A percentile compares a stretch with the other conserved stretches of the same genome.
Evolutionary conservation across 1,140 invertebrate species (phyloP).

Genomic region (Formica exsecta): DNA sequence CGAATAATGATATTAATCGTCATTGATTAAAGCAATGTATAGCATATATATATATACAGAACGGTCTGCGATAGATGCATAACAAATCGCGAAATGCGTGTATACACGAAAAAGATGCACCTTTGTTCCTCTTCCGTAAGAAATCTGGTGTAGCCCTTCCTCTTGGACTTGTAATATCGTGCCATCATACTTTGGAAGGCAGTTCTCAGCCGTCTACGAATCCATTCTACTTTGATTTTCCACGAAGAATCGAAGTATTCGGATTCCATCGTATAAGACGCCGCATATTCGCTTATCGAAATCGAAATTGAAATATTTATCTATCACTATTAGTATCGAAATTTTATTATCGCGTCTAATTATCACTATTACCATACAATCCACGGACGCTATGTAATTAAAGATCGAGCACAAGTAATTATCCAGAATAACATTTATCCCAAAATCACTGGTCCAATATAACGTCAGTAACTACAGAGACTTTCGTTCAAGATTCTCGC

Average conservation of each 20-base stretch:
- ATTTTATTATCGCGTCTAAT: background rate
- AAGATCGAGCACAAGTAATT: background rate
- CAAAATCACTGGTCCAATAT: background rate
- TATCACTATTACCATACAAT: background rate
- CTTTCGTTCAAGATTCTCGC: background rate
- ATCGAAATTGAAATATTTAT: background rate
- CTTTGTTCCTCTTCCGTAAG: constrained; percentile 88
- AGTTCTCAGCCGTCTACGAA: constrained; percentile 77
- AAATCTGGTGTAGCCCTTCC: constrained; percentile 86
- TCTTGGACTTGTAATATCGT: constrained; percentile 76
- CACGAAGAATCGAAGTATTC: constrained; percentile 83
- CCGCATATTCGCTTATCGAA: background rate
- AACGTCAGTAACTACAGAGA: background rate
- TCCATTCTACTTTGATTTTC: constrained; percentile 78
- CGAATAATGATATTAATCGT: constrained; percentile 6
- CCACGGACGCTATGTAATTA: background rate
- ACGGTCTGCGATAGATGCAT: background rate
- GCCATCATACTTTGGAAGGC: constrained; percentile 70
- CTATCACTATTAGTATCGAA: background rate
- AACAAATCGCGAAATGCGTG: background rate
- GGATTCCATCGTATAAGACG: constrained; percentile 74
- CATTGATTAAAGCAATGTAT: background rate
- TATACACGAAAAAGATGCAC: constrained; percentile 57
- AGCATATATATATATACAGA: background rate
- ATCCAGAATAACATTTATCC: background rate